Percentiles rank a stretch among this genome's conserved stretches.
phyloP scores from a whole-genome alignment of 2,888 invertebrate genomes.

The Pristionchus exspectatus region DNA sequence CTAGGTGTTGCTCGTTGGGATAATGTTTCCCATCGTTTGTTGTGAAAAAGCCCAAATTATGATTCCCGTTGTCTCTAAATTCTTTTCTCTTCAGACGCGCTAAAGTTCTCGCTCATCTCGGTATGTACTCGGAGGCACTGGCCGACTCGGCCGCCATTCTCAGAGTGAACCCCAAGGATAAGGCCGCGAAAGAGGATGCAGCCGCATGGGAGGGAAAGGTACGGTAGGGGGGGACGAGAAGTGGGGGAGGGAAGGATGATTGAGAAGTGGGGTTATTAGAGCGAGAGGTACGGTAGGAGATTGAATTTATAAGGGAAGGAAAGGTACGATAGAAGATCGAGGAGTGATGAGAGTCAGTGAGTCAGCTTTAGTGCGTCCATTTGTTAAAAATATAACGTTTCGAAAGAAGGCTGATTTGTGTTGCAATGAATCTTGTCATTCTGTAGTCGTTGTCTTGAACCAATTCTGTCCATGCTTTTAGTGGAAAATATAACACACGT shows the following conservation, averaged over 20 bases:
- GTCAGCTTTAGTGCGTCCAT: no score
- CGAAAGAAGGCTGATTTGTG: no score
- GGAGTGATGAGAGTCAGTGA: no score
- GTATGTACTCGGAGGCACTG: conserved; percentile 44
- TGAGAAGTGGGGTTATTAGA: background rate
- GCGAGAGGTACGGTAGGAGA: background rate
- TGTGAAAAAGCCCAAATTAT: background rate
- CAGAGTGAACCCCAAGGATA: conserved; percentile 43
- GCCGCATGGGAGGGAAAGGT: conserved; percentile 57
- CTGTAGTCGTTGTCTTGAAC: no score
- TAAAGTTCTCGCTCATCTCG: conserved; percentile 60
- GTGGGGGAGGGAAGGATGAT: background rate
- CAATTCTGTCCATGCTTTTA: background rate
- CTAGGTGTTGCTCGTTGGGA: background rate
- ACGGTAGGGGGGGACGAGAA: conserved; percentile 2
- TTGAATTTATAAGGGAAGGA: no score
- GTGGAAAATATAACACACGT: no score
- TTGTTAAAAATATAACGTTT: no score
- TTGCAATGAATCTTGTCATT: no score
- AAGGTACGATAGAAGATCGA: no score
- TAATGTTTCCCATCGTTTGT: background rate
- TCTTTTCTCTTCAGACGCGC: conserved; percentile 58
- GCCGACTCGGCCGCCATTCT: background rate
- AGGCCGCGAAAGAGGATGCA: conserved; percentile 45
- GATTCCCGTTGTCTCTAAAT: background rate